Evolutionary conservation across 2,797 vertebrate species (phyloP).

Genomic region (Ciconia nigra): DNA sequence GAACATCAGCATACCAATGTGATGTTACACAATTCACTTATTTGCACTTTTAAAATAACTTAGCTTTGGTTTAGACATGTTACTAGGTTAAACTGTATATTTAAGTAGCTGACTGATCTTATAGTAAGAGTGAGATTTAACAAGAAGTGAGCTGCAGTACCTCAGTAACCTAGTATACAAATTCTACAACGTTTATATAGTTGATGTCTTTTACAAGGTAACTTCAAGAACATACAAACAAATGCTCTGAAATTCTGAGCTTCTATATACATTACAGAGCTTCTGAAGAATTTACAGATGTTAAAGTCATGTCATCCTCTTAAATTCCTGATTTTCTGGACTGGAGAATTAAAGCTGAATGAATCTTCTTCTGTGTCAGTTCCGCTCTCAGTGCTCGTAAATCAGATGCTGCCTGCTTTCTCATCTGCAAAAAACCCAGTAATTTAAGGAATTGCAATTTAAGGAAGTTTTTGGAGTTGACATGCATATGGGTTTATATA

Average conservation of each 20-base stretch:
- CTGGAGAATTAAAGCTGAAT: slow-evolving; percentile 62
- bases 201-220: background rate
- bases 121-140: background rate
- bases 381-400: slow-evolving; percentile 83
- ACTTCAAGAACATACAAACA: background rate
- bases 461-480: background rate
- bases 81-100: background rate
- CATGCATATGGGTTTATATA: background rate
- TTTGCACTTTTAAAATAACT: background rate
- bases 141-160: background rate
- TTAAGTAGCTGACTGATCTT: background rate
- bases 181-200: background rate
- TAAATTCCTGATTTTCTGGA: slow-evolving; percentile 17
- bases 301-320: background rate
- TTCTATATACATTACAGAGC: background rate
- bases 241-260: background rate
- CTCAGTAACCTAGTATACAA: background rate
- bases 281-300: background rate
- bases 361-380: slow-evolving; percentile 86
- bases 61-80: background rate
- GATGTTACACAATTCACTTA: background rate
- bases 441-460: background rate
- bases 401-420: slow-evolving; percentile 86
- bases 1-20: background rate
- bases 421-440: slow-evolving; percentile 77